Conservation (phyloP, 1,140 invertebrate genomes). For the Bombus superbus region DNA sequence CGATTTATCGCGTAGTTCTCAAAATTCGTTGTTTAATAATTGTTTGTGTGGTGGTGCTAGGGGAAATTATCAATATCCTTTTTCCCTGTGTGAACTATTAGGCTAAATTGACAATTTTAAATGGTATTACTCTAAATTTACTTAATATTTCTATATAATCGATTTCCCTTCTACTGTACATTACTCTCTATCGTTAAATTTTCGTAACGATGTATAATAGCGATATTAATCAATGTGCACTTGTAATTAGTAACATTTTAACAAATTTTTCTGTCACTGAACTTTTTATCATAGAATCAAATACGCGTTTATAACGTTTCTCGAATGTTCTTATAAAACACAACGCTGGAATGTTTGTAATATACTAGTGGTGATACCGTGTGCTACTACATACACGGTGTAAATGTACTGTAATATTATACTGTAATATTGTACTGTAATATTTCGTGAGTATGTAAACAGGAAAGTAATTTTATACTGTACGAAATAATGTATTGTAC, state of each 20-base stretch:
- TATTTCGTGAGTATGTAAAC: slow-evolving; percentile 43
- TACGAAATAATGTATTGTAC: slow-evolving; percentile 46
- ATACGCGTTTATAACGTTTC: neutral
- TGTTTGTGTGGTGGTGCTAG: slow-evolving; percentile 26
- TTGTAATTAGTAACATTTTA: slow-evolving; percentile 33
- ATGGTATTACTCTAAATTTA: slow-evolving; percentile 32
- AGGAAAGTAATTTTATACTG: slow-evolving; percentile 67
- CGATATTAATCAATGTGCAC: slow-evolving; percentile 28
- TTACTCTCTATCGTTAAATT: slow-evolving; percentile 22
- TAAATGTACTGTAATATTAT: slow-evolving; percentile 15
- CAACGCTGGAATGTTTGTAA: slow-evolving; percentile 28
- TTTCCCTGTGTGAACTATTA: neutral
- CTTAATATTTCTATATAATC: slow-evolving; percentile 29
- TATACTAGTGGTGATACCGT: slow-evolving; percentile 27
- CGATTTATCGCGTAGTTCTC: neutral
- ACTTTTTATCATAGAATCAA: slow-evolving; percentile 17
- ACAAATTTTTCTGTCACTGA: slow-evolving; percentile 17
- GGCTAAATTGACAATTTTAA: neutral
- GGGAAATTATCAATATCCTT: slow-evolving; percentile 17
- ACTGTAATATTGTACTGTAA: slow-evolving; percentile 47
- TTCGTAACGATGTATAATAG: slow-evolving; percentile 28
- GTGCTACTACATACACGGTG: slow-evolving; percentile 18
- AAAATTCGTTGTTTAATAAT: neutral
- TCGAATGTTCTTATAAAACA: neutral
- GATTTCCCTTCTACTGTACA: slow-evolving; percentile 11